phyloP scores from a whole-genome alignment of 2,113 vertebrate genomes.

The Neotoma lepida region DNA sequence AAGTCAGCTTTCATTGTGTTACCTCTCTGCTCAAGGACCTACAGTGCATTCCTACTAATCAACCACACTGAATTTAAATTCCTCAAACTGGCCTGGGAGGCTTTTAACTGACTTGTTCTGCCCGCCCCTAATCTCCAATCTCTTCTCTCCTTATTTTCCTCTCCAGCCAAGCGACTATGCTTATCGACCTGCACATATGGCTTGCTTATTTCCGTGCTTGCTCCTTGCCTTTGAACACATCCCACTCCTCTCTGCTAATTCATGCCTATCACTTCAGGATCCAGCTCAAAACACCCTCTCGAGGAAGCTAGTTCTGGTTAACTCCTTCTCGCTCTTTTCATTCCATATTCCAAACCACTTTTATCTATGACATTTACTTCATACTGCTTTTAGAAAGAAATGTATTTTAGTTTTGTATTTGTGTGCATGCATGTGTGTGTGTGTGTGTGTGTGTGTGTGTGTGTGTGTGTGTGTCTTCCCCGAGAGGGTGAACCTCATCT shows the following conservation, averaged over 20 bases:
- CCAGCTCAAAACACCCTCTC: constrained; percentile 61
- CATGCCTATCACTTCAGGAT: constrained; percentile 68
- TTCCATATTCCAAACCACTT: not conserved
- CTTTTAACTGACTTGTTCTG: constrained; percentile 44
- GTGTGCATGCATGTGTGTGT: not conserved
- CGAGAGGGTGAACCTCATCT: not conserved
- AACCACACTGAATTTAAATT: constrained; percentile 15
- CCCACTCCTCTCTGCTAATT: constrained; percentile 71
- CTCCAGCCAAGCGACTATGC: constrained; percentile 62
- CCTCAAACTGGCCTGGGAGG: not conserved
- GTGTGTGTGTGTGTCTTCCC: no score
- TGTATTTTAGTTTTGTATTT: not conserved
- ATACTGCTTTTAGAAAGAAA: not conserved
- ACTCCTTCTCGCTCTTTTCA: constrained; percentile 55
- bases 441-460: not conserved
- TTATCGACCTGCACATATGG: constrained; percentile 66
- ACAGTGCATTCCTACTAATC: constrained; percentile 17
- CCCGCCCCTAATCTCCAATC: constrained; percentile 9
- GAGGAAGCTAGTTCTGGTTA: constrained; percentile 55
- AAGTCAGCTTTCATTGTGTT: constrained; percentile 28
- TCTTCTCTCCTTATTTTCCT: constrained; percentile 53
- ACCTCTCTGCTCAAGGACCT: not conserved
- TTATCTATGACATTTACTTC: constrained; percentile 40
- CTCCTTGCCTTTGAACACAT: constrained; percentile 73
- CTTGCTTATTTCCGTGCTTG: constrained; percentile 63